A percentile compares a stretch with the other conserved stretches of the same genome.
These are phyloP conservation scores for Caenorhabditis angaria DNA, from an alignment of 2,888 invertebrate species.

Conservation along the genomic window DNA sequence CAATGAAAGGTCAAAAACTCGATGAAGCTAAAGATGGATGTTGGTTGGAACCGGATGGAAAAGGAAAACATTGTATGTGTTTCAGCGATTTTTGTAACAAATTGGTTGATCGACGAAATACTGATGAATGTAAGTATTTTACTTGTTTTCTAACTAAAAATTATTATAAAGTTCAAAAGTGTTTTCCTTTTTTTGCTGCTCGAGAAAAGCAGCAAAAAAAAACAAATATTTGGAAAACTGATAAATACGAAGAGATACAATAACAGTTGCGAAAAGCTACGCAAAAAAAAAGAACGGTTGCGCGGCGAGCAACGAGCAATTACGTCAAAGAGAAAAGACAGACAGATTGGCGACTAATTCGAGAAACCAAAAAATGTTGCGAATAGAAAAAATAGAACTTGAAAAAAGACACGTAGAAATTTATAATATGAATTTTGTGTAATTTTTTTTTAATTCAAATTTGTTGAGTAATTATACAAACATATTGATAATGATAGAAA, in stretches of 20 bases:
- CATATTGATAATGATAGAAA: too few species aligned
- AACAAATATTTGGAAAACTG: neutral
- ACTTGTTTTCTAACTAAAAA: slow-evolving; percentile 2
- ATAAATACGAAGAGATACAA: neutral
- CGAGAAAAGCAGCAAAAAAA: too few species aligned
- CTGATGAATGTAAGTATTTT: slow-evolving; percentile 33
- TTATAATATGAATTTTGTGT: too few species aligned
- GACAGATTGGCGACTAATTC: slow-evolving; percentile 10
- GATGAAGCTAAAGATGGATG: slow-evolving; percentile 58
- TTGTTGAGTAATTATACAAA: too few species aligned
- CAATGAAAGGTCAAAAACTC: slow-evolving; percentile 47
- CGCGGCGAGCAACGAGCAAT: slow-evolving; percentile 35
- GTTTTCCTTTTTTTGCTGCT: too few species aligned
- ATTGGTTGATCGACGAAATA: slow-evolving; percentile 52
- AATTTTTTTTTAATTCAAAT: too few species aligned
- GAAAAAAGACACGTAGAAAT: neutral
- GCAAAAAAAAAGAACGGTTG: neutral
- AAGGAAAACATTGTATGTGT: slow-evolving; percentile 66
- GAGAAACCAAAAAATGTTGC: neutral
- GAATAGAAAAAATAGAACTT: neutral
- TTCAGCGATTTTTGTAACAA: slow-evolving; percentile 63
- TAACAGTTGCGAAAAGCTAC: slow-evolving; percentile 12
- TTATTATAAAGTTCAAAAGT: neutral
- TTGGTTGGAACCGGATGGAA: slow-evolving; percentile 65
- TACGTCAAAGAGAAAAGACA: slow-evolving; percentile 26